These are phyloP conservation scores for Meghimatium bilineatum DNA, from an alignment of 2,888 invertebrate genomes.

Conservation along the genomic window DNA sequence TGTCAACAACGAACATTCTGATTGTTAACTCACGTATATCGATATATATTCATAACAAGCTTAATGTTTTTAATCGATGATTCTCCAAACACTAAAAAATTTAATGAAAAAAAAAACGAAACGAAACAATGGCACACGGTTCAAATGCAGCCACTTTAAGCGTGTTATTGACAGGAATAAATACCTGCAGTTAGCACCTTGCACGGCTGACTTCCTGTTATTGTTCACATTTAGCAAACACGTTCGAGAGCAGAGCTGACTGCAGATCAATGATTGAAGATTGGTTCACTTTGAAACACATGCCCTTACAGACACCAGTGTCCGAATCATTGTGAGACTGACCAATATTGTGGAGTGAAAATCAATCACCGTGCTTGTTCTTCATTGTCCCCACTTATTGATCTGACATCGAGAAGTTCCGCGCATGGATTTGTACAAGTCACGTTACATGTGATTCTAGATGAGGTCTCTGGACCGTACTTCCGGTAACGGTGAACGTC, in stretches of 20 bases:
- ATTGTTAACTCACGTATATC: too few relatives aligned
- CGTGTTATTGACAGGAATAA: background rate
- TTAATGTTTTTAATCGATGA: too few relatives aligned
- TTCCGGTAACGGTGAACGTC: conserved; percentile 10
- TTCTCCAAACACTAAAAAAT: too few relatives aligned
- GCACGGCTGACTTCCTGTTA: background rate
- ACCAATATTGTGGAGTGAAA: conserved; percentile 30
- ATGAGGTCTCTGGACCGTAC: background rate
- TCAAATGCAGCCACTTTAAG: background rate
- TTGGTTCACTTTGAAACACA: background rate
- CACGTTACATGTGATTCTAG: background rate
- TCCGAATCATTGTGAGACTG: conserved; percentile 21
- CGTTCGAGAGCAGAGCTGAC: background rate
- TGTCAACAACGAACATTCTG: too few relatives aligned
- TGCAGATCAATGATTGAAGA: conserved; percentile 9
- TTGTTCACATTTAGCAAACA: background rate
- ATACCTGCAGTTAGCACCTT: background rate
- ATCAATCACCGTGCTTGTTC: conserved; percentile 31
- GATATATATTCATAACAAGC: too few relatives aligned
- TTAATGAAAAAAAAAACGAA: background rate
- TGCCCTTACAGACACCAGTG: background rate
- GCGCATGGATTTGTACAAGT: conserved; percentile 4
- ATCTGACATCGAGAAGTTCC: conserved; percentile 23
- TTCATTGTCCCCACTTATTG: background rate
- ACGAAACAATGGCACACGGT: background rate